Evolutionary conservation across 2,797 vertebrate species (phyloP).

Genomic region (Potorous gilbertii): DNA sequence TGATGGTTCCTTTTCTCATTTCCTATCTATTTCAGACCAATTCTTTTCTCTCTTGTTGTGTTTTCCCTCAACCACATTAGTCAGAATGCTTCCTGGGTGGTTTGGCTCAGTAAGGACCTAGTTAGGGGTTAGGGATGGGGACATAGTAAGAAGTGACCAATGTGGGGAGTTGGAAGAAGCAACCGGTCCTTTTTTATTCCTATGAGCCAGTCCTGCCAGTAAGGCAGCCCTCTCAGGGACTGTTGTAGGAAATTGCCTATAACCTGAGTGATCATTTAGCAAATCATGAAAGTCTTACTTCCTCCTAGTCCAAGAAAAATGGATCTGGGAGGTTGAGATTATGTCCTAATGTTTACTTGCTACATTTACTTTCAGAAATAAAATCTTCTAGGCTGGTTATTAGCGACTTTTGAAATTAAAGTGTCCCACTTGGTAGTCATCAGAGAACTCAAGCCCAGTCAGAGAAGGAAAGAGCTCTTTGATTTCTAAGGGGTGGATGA

Average conservation of each 20-base stretch:
- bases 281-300: background rate
- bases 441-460: no score
- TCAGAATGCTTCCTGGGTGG: no score
- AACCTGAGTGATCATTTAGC: conserved; percentile 21
- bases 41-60: conserved; percentile 71
- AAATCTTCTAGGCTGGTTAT: no score
- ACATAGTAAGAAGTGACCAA: no score
- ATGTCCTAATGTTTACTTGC: conserved; percentile 48
- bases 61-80: conserved; percentile 41
- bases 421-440: no score
- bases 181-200: background rate
- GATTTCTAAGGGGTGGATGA: no score
- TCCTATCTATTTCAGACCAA: conserved; percentile 56
- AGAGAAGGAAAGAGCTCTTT: no score
- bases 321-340: conserved; percentile 51
- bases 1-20: conserved; percentile 60
- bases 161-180: background rate
- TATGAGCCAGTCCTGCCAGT: background rate
- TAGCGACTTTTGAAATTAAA: no score
- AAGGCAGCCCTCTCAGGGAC: background rate
- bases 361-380: no score
- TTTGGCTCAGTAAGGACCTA: no score
- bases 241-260: conserved; percentile 33
- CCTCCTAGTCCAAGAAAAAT: conserved; percentile 46
- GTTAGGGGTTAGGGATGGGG: no score